Percentiles rank a stretch among this genome's conserved stretches.
Conservation (phyloP, 1,140 invertebrate genomes). For the Nylanderia fulva region DNA sequence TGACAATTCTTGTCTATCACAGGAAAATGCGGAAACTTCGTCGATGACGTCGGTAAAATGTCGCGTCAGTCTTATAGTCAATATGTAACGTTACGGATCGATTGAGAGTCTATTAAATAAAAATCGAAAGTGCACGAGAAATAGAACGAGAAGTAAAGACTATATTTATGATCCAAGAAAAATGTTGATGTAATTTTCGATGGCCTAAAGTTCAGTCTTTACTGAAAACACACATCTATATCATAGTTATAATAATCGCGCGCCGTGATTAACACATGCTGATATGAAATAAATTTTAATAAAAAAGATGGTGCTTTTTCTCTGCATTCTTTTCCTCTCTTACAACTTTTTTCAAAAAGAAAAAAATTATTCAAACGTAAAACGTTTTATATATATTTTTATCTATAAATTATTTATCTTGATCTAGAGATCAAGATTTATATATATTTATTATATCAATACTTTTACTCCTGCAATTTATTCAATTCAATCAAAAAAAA, state of each 20-base stretch:
- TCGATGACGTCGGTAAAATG: constrained; percentile 1
- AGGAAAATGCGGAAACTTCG: not conserved
- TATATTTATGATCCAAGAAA: constrained; percentile 35
- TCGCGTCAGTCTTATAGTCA: constrained; percentile 20
- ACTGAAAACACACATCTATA: constrained; percentile 51
- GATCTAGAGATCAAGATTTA: not conserved
- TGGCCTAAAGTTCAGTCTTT: constrained; percentile 71
- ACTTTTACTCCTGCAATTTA: not conserved
- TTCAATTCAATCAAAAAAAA: not conserved
- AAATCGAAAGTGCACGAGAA: not conserved
- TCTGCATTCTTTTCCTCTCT: too few species aligned
- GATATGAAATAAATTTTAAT: constrained; percentile 71
- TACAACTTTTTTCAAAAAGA: not conserved
- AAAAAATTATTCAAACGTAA: constrained; percentile 15
- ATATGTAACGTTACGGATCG: constrained; percentile 19
- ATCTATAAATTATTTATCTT: not conserved
- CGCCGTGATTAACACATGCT: constrained; percentile 59
- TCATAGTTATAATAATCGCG: constrained; percentile 49
- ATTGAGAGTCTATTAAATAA: not conserved
- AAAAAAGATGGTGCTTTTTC: constrained; percentile 36
- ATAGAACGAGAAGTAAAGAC: not conserved
- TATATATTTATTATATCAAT: not conserved
- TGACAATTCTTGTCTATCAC: constrained; percentile 1
- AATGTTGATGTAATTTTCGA: constrained; percentile 63
- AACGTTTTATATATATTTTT: not conserved